Conservation (phyloP, 2,797 vertebrate species). For the Silurus lanzhouensis region DNA sequence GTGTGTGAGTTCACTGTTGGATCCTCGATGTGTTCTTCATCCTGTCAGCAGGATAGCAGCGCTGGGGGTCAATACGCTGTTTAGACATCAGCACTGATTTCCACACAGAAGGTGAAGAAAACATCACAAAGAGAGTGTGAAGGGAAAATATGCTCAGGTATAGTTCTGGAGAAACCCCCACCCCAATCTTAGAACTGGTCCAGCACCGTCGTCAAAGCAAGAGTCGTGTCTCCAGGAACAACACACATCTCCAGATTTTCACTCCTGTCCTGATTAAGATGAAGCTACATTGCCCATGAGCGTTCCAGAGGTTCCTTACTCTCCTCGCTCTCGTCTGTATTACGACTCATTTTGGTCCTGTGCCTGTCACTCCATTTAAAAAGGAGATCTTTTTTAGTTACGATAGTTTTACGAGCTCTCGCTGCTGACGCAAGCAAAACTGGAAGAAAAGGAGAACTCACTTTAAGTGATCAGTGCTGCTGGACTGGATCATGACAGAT, state of each 20-base stretch:
- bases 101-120: background rate
- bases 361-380: conserved; percentile 22
- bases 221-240: conserved; percentile 64
- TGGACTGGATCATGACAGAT: background rate
- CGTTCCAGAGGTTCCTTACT: conserved; percentile 30
- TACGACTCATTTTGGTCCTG: conserved; percentile 6
- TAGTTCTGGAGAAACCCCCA: conserved; percentile 62
- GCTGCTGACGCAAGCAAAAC: background rate
- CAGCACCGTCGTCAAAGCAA: conserved; percentile 72
- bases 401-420: conserved; percentile 11
- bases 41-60: background rate
- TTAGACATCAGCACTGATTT: no score
- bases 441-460: background rate
- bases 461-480: background rate
- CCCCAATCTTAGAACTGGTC: conserved; percentile 55
- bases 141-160: conserved; percentile 66
- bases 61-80: background rate
- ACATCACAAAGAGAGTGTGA: conserved; percentile 28
- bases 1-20: background rate
- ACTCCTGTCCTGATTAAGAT: conserved; percentile 62
- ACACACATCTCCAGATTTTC: conserved; percentile 70
- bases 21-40: background rate
- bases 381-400: conserved; percentile 11
- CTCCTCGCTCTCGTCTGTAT: conserved; percentile 34
- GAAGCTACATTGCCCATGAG: conserved; percentile 65